Percentiles rank a stretch among this genome's conserved stretches.
Conservation (phyloP, 2,113 vertebrate genomes). For the Gasterosteus aculeatus region DNA sequence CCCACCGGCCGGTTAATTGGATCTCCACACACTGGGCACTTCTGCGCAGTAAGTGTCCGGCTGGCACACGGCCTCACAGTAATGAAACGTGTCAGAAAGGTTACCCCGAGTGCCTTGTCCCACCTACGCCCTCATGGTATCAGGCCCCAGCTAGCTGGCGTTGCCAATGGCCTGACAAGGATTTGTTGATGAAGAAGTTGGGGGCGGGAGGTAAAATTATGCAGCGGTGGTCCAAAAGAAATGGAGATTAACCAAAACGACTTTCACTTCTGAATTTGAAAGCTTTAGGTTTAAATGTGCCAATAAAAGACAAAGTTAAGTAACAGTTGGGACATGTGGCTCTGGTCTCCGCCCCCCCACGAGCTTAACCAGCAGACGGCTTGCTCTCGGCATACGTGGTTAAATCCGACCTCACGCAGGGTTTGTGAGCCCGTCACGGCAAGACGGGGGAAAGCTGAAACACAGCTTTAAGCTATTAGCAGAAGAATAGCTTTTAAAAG, state of each 20-base stretch:
- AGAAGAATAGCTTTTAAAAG: constrained; percentile 67
- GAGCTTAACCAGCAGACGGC: constrained; percentile 45
- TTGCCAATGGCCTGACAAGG: constrained; percentile 26
- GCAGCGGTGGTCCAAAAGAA: background rate
- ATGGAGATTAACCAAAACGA: background rate
- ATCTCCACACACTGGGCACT: constrained; percentile 87
- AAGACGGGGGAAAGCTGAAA: constrained; percentile 41
- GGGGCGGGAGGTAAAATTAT: background rate
- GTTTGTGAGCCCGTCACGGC: constrained; percentile 48
- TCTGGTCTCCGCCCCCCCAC: constrained; percentile 12
- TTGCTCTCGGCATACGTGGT: constrained; percentile 24
- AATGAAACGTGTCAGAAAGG: constrained; percentile 86
- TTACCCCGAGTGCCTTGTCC: constrained; percentile 71
- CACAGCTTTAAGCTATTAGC: constrained; percentile 70
- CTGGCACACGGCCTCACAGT: constrained; percentile 72
- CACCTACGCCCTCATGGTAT: constrained; percentile 42
- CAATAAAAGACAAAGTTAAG: background rate
- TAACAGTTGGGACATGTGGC: constrained; percentile 14
- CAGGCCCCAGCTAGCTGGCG: constrained; percentile 40
- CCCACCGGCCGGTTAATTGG: constrained; percentile 91
- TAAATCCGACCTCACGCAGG: constrained; percentile 38
- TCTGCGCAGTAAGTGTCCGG: constrained; percentile 79
- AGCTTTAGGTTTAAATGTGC: background rate
- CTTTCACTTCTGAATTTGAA: background rate
- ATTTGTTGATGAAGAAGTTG: constrained; percentile 6